Evolutionary conservation across 2,888 invertebrate species (phyloP).

Genomic region (Clostera curtula): DNA sequence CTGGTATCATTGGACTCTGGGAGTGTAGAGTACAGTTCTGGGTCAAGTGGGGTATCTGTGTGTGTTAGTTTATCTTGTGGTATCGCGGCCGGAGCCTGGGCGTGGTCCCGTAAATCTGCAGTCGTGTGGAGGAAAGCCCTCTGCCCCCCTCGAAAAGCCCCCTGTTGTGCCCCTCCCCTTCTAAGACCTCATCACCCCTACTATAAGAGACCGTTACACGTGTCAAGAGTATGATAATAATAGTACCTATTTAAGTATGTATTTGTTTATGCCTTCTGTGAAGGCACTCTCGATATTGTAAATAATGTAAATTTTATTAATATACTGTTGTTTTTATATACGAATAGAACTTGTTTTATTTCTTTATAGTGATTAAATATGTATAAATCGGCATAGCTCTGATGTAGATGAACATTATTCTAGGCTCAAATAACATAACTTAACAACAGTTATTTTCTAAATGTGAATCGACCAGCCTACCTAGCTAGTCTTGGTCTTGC

Average conservation of each 20-base stretch:
- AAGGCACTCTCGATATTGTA: conserved; percentile 64
- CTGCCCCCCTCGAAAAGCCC: conserved; percentile 61
- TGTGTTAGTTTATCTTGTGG: conserved; percentile 78
- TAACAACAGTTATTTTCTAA: too few species aligned
- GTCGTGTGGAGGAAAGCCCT: conserved; percentile 77
- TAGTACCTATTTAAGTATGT: too few species aligned
- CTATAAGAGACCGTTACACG: conserved; percentile 60
- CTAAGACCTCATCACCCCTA: conserved; percentile 50
- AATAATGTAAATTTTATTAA: conserved; percentile 56
- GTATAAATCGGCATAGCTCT: too few species aligned
- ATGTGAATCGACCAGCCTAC: too few species aligned
- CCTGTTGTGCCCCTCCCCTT: conserved; percentile 51
- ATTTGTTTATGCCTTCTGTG: conserved; percentile 62
- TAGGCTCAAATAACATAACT: too few species aligned
- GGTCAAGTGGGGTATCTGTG: conserved; percentile 66
- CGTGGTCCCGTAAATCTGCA: conserved; percentile 73
- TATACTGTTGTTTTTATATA: conserved; percentile 64
- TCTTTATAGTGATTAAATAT: too few species aligned
- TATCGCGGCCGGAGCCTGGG: conserved; percentile 79
- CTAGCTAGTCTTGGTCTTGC: too few species aligned
- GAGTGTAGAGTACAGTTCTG: conserved; percentile 29
- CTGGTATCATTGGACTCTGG: conserved; percentile 67
- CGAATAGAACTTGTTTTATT: conserved; percentile 28
- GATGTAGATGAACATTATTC: too few species aligned
- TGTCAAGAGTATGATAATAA: conserved; percentile 61